Percentiles rank a stretch among this genome's conserved stretches.
Conservation (phyloP, 2,888 invertebrate species). For the Eristalis pertinax region DNA sequence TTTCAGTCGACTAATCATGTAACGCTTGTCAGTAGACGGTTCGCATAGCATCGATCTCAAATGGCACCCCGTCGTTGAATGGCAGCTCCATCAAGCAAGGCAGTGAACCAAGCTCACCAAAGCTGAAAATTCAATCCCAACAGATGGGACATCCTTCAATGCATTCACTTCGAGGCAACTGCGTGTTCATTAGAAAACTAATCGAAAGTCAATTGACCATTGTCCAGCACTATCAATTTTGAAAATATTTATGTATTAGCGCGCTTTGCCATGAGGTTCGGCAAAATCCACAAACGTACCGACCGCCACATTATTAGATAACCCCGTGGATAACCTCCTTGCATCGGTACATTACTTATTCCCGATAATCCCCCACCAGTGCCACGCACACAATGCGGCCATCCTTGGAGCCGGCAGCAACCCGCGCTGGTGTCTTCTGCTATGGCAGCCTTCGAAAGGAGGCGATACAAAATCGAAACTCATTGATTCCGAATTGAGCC, state of each 20-base stretch:
- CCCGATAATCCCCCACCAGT: constrained; percentile 24
- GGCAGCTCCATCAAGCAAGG: too few species aligned
- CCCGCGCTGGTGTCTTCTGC: neutral
- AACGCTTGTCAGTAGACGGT: too few species aligned
- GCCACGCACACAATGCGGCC: constrained; percentile 4
- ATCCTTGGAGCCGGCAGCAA: neutral
- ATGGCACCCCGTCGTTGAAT: too few species aligned
- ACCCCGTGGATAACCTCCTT: constrained; percentile 62
- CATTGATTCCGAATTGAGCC: constrained; percentile 65
- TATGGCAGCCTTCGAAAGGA: constrained; percentile 39
- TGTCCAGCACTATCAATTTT: constrained; percentile 28
- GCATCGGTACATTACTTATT: constrained; percentile 61
- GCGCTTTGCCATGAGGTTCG: constrained; percentile 34
- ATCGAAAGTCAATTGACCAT: constrained; percentile 39
- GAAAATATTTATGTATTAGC: constrained; percentile 62
- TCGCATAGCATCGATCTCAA: too few species aligned
- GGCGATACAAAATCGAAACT: constrained; percentile 67
- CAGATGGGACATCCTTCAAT: too few species aligned
- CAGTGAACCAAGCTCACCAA: too few species aligned
- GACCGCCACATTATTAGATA: constrained; percentile 54
- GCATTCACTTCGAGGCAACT: neutral
- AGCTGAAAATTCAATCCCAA: too few species aligned
- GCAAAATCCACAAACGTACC: constrained; percentile 47
- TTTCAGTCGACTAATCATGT: too few species aligned
- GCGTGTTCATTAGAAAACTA: neutral